Evolutionary conservation across 2,888 invertebrate species (phyloP).

Genomic region (Tortricodes alternella): DNA sequence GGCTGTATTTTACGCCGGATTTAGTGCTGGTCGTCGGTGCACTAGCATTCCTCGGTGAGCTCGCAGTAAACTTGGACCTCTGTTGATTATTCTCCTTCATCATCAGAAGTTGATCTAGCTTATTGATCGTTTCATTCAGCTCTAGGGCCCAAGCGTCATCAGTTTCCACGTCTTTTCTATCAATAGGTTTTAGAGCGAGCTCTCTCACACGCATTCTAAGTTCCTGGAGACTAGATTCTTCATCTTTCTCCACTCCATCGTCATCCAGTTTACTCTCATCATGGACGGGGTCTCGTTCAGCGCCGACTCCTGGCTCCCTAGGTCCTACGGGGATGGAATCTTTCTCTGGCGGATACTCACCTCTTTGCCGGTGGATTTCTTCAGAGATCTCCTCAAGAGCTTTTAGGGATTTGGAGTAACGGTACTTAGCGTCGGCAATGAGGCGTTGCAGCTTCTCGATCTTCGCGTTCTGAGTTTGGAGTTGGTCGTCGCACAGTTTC

Average conservation of each 20-base stretch:
- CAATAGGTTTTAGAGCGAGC: constrained; percentile 88
- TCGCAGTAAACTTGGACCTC: constrained; percentile 72
- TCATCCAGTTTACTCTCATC: constrained; percentile 56
- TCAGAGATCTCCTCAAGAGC: constrained; percentile 95
- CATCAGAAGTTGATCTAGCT: constrained; percentile 87
- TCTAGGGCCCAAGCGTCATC: constrained; percentile 90
- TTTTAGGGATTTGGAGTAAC: constrained; percentile 91
- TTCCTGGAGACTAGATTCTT: constrained; percentile 84
- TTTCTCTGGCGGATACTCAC: constrained; percentile 76
- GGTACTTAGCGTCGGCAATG: constrained; percentile 89
- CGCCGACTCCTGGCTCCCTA: constrained; percentile 89
- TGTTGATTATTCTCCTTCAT: constrained; percentile 85
- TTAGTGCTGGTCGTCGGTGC: constrained; percentile 71
- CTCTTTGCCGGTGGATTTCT: constrained; percentile 90
- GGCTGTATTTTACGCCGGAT: constrained; percentile 46
- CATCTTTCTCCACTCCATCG: constrained; percentile 63
- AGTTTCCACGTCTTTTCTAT: constrained; percentile 87
- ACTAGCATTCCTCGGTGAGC: constrained; percentile 64
- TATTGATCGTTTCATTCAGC: constrained; percentile 89
- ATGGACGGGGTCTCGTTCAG: constrained; percentile 83
- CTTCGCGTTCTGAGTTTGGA: constrained; percentile 92
- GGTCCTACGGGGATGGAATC: constrained; percentile 76
- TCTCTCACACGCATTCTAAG: constrained; percentile 87
- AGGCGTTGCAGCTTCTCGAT: constrained; percentile 91
- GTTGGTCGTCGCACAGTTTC: constrained; percentile 91